Conservation (phyloP, 2,888 invertebrate species). For the Galerucella pusilla region DNA sequence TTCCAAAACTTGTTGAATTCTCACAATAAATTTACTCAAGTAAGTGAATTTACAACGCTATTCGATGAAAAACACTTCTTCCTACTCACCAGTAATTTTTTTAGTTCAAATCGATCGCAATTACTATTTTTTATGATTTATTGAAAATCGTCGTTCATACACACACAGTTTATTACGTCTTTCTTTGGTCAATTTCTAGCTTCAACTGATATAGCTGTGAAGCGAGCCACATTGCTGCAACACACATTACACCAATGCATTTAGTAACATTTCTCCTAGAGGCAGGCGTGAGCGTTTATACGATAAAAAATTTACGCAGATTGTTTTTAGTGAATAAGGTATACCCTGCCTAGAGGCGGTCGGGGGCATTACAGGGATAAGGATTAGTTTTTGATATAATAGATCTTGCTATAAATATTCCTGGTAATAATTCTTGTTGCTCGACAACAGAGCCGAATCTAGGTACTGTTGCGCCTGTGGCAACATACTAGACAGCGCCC, state of each 20-base stretch:
- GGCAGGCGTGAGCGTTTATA: constrained; percentile 4
- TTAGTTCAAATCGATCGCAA: constrained; percentile 2
- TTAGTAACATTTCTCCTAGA: neutral
- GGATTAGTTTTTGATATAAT: too few relatives aligned
- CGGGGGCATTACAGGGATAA: too few relatives aligned
- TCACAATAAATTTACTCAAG: constrained; percentile 15
- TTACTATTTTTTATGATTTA: constrained; percentile 13
- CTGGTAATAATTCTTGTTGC: too few relatives aligned
- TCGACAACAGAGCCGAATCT: too few relatives aligned
- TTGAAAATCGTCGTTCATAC: constrained; percentile 4
- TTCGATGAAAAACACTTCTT: constrained; percentile 5
- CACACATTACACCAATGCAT: constrained; percentile 7
- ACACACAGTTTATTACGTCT: neutral
- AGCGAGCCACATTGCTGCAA: constrained; percentile 5
- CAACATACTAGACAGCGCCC: too few relatives aligned
- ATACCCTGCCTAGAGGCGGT: too few relatives aligned
- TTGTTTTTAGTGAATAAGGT: constrained; percentile 1
- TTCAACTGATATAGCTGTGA: neutral
- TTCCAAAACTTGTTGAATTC: neutral
- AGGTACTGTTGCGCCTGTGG: too few relatives aligned
- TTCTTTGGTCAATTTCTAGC: neutral
- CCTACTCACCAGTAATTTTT: constrained; percentile 8
- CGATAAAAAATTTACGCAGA: neutral
- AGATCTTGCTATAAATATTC: too few relatives aligned
- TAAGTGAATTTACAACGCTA: neutral